These are phyloP conservation scores for Coelopa frigida DNA, from an alignment of 1,140 invertebrate genomes.

Conservation along the genomic window DNA sequence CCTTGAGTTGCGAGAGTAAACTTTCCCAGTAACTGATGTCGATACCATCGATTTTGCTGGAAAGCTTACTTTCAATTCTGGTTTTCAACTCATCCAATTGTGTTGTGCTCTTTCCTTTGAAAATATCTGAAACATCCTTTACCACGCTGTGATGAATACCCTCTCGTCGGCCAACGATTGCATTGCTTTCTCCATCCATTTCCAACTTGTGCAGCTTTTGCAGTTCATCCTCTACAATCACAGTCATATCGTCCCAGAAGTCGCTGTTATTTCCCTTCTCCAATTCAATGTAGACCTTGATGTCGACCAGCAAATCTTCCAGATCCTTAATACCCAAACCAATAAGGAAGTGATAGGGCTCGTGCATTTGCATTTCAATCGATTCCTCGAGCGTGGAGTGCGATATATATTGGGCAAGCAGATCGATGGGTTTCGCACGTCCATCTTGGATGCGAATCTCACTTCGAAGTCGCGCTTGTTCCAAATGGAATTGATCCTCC, in stretches of 20 bases:
- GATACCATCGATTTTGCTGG: slow-evolving; percentile 75
- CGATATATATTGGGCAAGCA: slow-evolving; percentile 93
- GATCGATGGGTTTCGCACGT: slow-evolving; percentile 95
- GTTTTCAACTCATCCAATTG: slow-evolving; percentile 77
- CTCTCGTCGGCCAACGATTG: slow-evolving; percentile 67
- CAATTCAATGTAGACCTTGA: slow-evolving; percentile 84
- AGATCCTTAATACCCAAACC: slow-evolving; percentile 86
- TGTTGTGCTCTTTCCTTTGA: slow-evolving; percentile 87
- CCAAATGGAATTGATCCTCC: slow-evolving; percentile 88
- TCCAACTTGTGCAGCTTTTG: slow-evolving; percentile 73
- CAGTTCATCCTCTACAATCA: slow-evolving; percentile 93
- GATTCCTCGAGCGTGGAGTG: slow-evolving; percentile 86
- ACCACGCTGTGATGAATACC: slow-evolving; percentile 91
- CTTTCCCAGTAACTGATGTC: slow-evolving; percentile 98
- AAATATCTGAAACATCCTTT: slow-evolving; percentile 75
- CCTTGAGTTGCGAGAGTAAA: slow-evolving; percentile 85
- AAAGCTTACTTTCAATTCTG: slow-evolving; percentile 86
- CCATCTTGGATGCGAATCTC: slow-evolving; percentile 94
- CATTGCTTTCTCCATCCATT: slow-evolving; percentile 45
- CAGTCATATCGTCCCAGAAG: slow-evolving; percentile 96
- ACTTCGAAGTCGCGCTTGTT: slow-evolving; percentile 82
- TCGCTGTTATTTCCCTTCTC: slow-evolving; percentile 80
- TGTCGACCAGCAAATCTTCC: slow-evolving; percentile 97
- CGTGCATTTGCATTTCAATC: slow-evolving; percentile 98
- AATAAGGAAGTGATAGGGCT: slow-evolving; percentile 93